Conservation (phyloP, 2,797 vertebrate species). For the Hirundo rustica region DNA sequence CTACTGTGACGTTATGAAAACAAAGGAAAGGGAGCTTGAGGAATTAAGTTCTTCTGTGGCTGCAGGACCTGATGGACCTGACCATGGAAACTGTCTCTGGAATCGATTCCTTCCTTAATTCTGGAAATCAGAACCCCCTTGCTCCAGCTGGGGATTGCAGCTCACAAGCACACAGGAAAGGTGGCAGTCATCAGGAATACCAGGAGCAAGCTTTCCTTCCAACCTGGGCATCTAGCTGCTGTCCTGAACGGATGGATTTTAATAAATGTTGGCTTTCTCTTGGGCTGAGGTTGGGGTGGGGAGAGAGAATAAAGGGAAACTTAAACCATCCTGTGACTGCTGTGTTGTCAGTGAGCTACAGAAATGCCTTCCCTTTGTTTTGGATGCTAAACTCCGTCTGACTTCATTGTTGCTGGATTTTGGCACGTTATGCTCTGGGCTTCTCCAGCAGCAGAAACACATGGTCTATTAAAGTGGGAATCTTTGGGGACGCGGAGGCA, state of each 20-base stretch:
- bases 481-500: constrained; percentile 52
- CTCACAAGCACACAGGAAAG: background rate
- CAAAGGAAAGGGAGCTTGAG: constrained; percentile 40
- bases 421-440: constrained; percentile 43
- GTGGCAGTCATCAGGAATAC: background rate
- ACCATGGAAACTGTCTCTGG: constrained; percentile 8
- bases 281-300: constrained; percentile 48
- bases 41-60: constrained; percentile 46
- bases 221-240: background rate
- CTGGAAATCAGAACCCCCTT: constrained; percentile 40
- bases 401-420: constrained; percentile 52
- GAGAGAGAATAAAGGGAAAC: constrained; percentile 48
- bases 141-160: background rate
- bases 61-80: constrained; percentile 38
- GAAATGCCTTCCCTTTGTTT: constrained; percentile 31
- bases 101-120: constrained; percentile 11
- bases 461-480: constrained; percentile 30
- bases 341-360: constrained; percentile 22
- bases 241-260: background rate
- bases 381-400: constrained; percentile 33
- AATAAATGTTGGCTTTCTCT: constrained; percentile 52
- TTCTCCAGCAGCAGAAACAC: constrained; percentile 53
- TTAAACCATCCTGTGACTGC: background rate
- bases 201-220: constrained; percentile 18
- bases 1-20: constrained; percentile 10